Conservation (phyloP, 2,888 invertebrate genomes). For the Cephus pulcher region DNA sequence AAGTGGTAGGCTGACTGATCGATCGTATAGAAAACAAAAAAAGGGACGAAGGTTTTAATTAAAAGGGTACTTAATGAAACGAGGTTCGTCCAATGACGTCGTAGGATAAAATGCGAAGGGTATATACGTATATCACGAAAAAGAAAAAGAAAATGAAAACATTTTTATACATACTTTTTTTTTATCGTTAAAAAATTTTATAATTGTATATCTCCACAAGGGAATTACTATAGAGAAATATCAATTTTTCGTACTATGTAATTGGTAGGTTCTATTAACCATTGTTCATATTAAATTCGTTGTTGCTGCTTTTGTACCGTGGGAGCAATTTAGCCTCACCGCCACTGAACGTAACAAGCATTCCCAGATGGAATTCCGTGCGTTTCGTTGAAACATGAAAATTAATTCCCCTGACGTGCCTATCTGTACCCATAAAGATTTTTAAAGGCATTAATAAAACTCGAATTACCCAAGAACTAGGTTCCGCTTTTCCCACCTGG, state of each 20-base stretch:
- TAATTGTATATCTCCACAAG: not conserved
- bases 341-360: not conserved
- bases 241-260: not conserved
- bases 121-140: too few species aligned
- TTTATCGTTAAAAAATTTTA: not conserved
- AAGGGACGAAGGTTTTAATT: not conserved
- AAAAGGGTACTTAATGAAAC: not conserved
- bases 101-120: not conserved
- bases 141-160: too few species aligned
- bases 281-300: not conserved
- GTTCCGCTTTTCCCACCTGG: not conserved
- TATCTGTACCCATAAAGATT: not conserved
- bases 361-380: not conserved
- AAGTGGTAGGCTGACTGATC: not conserved
- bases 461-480: not conserved
- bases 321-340: not conserved
- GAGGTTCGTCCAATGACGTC: not conserved
- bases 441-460: not conserved
- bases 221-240: not conserved
- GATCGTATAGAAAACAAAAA: not conserved
- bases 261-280: not conserved
- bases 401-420: not conserved
- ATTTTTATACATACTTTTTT: not conserved
- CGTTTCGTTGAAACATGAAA: not conserved
- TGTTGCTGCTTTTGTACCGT: not conserved